A percentile compares a stretch with the other conserved stretches of the same genome.
Evolutionary conservation across 2,113 vertebrate species (phyloP).

Genomic region (Elanus axillaris): DNA sequence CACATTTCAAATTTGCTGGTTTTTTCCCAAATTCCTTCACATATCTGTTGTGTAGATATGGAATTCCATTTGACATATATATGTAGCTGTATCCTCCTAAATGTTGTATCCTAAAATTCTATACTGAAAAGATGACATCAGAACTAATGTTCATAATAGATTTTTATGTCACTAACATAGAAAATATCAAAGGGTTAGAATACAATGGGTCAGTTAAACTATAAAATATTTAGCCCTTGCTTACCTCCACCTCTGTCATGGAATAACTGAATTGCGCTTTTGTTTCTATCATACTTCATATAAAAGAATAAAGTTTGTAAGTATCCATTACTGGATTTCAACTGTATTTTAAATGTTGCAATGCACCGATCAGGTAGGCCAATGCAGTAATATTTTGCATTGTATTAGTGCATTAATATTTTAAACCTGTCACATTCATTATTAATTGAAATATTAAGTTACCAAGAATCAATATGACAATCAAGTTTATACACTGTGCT

Average conservation of each 20-base stretch:
- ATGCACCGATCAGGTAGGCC: constrained; percentile 24
- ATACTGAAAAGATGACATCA: neutral
- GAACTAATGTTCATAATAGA: neutral
- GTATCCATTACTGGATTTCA: constrained; percentile 30
- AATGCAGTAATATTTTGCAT: constrained; percentile 5
- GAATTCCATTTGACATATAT: neutral
- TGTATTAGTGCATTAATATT: constrained; percentile 25
- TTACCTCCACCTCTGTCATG: neutral
- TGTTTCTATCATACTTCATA: constrained; percentile 15
- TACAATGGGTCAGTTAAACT: neutral
- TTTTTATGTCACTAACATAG: neutral
- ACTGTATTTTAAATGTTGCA: neutral
- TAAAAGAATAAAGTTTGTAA: neutral
- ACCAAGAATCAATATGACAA: constrained; percentile 47
- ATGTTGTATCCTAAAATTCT: neutral
- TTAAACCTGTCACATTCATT: constrained; percentile 50
- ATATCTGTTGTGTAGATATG: neutral
- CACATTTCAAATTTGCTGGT: neutral
- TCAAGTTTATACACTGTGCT: constrained; percentile 27
- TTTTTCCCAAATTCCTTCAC: neutral
- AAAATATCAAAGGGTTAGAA: neutral
- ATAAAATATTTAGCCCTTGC: neutral
- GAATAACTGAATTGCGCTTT: neutral
- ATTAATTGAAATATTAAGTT: constrained; percentile 54
- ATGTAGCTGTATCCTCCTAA: neutral